phyloP scores from a whole-genome alignment of 2,797 vertebrate species.

The Artibeus jamaicensis region DNA sequence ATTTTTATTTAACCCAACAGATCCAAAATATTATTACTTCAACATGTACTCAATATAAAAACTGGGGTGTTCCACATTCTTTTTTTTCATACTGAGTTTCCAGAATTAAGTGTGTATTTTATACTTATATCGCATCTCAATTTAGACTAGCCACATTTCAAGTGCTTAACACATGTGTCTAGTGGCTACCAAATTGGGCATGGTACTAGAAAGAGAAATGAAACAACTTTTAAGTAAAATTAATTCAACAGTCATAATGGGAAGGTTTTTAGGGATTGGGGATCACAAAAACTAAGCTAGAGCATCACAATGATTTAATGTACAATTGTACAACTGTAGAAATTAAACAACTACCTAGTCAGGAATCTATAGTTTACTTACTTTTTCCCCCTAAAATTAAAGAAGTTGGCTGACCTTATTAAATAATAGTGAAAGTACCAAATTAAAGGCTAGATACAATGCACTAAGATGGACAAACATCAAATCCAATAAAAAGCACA shows the following conservation, averaged over 20 bases:
- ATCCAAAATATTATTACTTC: background rate
- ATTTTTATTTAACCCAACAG: background rate
- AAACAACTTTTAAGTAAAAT: conserved; percentile 4
- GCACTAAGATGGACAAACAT: background rate
- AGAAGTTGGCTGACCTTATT: background rate
- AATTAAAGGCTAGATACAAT: background rate
- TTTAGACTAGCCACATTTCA: background rate
- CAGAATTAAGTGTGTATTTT: background rate
- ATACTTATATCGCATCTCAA: background rate
- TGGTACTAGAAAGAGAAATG: background rate
- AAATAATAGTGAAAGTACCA: background rate
- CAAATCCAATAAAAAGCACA: background rate
- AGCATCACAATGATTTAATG: background rate
- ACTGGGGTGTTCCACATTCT: background rate
- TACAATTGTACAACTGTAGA: background rate
- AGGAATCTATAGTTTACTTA: background rate
- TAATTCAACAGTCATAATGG: background rate
- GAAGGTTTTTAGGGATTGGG: background rate
- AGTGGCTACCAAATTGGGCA: background rate
- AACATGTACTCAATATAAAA: background rate
- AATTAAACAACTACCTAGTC: background rate
- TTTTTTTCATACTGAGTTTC: background rate
- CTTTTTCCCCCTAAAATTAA: background rate
- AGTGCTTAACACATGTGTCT: background rate
- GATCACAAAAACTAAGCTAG: background rate